Conservation (phyloP, 2,797 vertebrate genomes). For the Hypotaenidia philippensis region DNA sequence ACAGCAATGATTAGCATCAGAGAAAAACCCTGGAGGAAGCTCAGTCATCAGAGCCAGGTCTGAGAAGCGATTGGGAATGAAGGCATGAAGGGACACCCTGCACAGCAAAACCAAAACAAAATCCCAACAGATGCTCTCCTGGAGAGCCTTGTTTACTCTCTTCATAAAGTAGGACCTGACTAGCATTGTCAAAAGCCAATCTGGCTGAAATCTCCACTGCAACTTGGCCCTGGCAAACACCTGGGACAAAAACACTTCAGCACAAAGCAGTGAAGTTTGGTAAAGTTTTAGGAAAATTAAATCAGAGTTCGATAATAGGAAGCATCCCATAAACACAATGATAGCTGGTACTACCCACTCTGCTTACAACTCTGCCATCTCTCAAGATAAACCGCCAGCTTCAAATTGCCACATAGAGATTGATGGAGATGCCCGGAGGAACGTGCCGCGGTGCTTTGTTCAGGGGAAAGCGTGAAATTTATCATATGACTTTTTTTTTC, state of each 20-base stretch:
- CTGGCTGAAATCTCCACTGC: background rate
- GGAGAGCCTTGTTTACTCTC: background rate
- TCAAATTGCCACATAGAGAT: slow-evolving; percentile 36
- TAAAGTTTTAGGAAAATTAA: background rate
- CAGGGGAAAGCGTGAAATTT: slow-evolving; percentile 46
- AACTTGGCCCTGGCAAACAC: background rate
- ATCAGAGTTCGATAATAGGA: slow-evolving; percentile 26
- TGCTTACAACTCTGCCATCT: slow-evolving; percentile 46
- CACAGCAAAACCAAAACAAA: background rate
- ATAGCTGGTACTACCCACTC: slow-evolving; percentile 46
- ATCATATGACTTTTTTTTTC: slow-evolving; percentile 50
- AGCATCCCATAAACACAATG: slow-evolving; percentile 4
- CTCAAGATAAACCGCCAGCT: slow-evolving; percentile 41
- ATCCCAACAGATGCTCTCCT: background rate
- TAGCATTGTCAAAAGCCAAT: background rate
- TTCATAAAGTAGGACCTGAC: background rate
- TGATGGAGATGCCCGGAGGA: slow-evolving; percentile 51
- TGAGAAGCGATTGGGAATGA: background rate
- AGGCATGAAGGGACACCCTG: background rate
- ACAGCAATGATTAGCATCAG: background rate
- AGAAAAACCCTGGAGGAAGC: background rate
- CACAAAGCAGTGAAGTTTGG: background rate
- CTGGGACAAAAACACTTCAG: background rate
- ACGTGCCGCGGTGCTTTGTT: background rate
- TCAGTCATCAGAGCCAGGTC: background rate